Evolutionary conservation across 2,888 invertebrate genomes (phyloP), one percentile per base, ranked within the genome.

Genomic region (Herminia tarsipennalis): DNA sequence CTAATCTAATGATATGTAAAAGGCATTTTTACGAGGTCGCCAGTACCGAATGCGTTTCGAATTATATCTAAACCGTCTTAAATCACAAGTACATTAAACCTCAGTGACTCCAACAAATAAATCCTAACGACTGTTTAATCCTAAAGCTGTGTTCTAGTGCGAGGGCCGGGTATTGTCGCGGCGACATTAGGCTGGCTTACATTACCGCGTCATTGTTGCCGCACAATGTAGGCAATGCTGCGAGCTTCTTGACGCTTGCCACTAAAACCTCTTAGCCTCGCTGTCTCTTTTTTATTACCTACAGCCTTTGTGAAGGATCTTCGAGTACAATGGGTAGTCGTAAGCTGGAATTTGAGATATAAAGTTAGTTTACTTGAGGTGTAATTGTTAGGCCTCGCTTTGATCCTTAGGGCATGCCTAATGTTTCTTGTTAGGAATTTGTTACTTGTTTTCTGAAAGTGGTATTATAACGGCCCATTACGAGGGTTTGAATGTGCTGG

Each of bases 101-200:
- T 27, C 28, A 12, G 37, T 24, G 21, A 38, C 35, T 38, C 33
- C 42, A 32, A 56, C 43, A 56, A 61, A 54, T 66, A 64, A 40
- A 36, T 44, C 28, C 37, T 63, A 63, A 63, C 66, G 63, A 58
- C 39, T 49, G 47, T 55, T 57, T 63, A 49, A 66, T 66, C 58
- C 46, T 51, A 44, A 44, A n/a, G 46, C 43, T 39, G 32, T 28
- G 27, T 27, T 10, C 5, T 25, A 25, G 12, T 25, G 1, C 30
- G 18, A 12, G 3, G 24, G 13, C 29, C 32, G 27, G 40, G 21
- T 39, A 50, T 46, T 52, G 43, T 49, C 29, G 40, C 34, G 42
- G 30, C 34, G 34, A 40, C 40, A 43, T 56, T 49, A 53, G 42
- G 20, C 33, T 41, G 50, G 45, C 58, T 47, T 44, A 50, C 45